Base-by-base conservation (phyloP, 2,888 invertebrate species). In the Drosophila nigricruria region DNA sequence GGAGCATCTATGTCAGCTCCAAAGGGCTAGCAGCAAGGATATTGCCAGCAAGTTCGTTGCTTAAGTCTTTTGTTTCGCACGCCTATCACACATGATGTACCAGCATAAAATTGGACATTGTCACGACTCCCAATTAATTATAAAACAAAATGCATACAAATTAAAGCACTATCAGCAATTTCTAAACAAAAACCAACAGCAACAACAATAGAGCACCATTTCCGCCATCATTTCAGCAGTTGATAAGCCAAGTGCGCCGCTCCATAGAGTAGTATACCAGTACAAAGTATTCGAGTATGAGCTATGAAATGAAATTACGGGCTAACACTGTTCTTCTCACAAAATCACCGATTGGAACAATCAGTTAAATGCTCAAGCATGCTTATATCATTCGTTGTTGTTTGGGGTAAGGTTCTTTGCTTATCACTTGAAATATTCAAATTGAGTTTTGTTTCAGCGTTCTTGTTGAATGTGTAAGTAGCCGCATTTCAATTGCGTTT, bases 271-370 rank as follows among this genome's bases (percentile, higher is more conserved):
- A 49, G 9, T 57, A 30, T 38, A 42, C 27, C 42, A 34, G 62
- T 47, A 53, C 53, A 25, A 34, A 36, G 34, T 30, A 16, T 52
- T 59, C 62, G 56, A 42, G 64, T 60, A 58, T 40, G 57, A 49
- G 54, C 80, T 53, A 75, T 79, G 72, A 56, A 65, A 67, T 73
- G 73, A 14, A 32, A 49, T 86, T 81, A 74, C 72, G 61, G 64
- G 36, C 80, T 84, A 73, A 77, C 86, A 82, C 74, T 61, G 60
- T 56, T 59, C 53, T 82, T 82, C 73, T 73, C 80, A 82, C 76
- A 77, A 81, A 88, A 88, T 88, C 90, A 88, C 67, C 78, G 86
- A 88, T 88, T 88, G 87, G 87, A 88, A 90, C 90, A 86, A 86
- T 88, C 89, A 90, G 82, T 84, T 80, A 83, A 84, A 83, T 77